These are phyloP conservation scores for Lepidocyrtinus sp. DNA, from an alignment of 2,888 invertebrate species.

Conservation along the genomic window DNA sequence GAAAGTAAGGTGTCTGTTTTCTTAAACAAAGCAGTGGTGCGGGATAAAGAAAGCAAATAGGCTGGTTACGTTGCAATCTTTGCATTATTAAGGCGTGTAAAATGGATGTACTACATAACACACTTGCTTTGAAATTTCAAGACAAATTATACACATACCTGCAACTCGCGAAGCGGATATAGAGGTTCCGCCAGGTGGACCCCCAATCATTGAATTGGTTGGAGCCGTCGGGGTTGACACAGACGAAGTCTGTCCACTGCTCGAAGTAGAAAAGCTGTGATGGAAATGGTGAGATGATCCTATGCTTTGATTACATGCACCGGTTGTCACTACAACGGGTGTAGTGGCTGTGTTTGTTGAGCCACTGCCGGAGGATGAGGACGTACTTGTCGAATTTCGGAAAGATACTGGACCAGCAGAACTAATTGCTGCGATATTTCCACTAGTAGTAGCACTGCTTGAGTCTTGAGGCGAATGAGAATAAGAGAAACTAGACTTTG, in stretches of 20 bases:
- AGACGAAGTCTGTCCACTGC: background rate
- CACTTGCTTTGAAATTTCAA: no score
- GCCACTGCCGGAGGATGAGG: background rate
- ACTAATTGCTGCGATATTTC: slow-evolving; percentile 31
- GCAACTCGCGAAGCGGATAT: slow-evolving; percentile 15
- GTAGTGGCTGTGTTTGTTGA: slow-evolving; percentile 4
- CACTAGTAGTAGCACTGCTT: slow-evolving; percentile 9
- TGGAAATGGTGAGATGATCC: background rate
- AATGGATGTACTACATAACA: no score
- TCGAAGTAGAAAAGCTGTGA: slow-evolving; percentile 4
- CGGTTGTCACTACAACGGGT: slow-evolving; percentile 19
- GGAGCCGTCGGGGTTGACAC: slow-evolving; percentile 25
- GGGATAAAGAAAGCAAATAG: no score
- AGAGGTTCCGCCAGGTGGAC: background rate
- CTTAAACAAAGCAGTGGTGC: no score
- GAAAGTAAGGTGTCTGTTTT: no score
- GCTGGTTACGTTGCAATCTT: no score
- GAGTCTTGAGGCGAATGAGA: slow-evolving; percentile 61
- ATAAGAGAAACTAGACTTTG: slow-evolving; percentile 63
- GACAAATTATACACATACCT: no score
- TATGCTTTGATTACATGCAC: background rate
- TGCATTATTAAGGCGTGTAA: no score
- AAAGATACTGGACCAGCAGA: slow-evolving; percentile 15
- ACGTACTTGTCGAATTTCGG: slow-evolving; percentile 19
- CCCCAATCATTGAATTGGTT: no score